Percentiles rank a stretch among this genome's conserved stretches.
Conservation (phyloP, 23 tunicate species). For the Halocynthia aurantium region DNA sequence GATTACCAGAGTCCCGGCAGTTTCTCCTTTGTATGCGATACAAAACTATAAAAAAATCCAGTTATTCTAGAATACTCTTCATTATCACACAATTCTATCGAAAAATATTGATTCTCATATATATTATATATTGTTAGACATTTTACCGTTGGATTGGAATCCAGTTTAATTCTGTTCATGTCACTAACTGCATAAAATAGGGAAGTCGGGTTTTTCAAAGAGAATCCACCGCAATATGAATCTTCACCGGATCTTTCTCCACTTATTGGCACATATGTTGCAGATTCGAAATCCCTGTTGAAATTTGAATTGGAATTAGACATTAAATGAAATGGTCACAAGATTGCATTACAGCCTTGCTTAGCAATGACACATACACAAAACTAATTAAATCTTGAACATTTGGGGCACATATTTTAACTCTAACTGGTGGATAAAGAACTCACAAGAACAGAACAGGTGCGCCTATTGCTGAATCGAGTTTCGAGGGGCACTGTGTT, state of each 20-base stretch:
- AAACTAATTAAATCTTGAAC: neutral
- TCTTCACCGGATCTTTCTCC: neutral
- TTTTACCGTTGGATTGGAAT: neutral
- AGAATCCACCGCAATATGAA: constrained; percentile 9
- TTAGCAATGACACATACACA: neutral
- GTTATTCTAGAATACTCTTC: no score
- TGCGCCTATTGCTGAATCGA: constrained; percentile 20
- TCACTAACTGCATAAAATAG: neutral
- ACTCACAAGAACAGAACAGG: constrained; percentile 1
- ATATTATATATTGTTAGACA: no score
- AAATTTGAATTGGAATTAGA: no score
- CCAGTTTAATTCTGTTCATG: neutral
- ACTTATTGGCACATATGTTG: no score
- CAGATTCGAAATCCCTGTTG: constrained; percentile 15
- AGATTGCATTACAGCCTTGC: no score
- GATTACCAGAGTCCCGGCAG: neutral
- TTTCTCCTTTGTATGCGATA: constrained; percentile 38
- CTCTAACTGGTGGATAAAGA: no score
- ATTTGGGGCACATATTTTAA: no score
- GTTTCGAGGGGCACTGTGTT: constrained; percentile 40
- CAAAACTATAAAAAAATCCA: constrained; percentile 18
- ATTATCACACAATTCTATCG: no score
- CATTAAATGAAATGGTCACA: no score
- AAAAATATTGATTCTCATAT: no score
- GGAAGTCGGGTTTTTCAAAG: constrained; percentile 14